A percentile compares a stretch with the other conserved stretches of the same genome.
Conservation (phyloP, 2,888 invertebrate species). For the Polietes domitor region DNA sequence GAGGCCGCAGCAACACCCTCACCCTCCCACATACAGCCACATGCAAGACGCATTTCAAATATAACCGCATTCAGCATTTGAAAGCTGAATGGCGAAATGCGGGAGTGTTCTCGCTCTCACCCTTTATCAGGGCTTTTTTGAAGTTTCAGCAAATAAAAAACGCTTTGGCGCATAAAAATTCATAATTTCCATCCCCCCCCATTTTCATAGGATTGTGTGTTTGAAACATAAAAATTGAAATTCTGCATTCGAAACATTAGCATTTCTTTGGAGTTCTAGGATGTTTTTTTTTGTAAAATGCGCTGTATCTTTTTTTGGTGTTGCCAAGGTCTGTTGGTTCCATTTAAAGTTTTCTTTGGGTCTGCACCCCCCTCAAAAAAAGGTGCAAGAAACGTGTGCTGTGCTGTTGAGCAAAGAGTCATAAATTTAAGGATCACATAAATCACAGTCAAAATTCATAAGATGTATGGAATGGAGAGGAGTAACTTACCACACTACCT, state of each 20-base stretch:
- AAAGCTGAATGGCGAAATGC: not conserved
- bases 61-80: not conserved
- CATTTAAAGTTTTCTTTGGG: conserved; percentile 17
- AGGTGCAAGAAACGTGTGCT: conserved; percentile 48
- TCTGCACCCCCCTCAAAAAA: not conserved
- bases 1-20: not conserved
- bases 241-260: conserved; percentile 56
- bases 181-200: conserved; percentile 7
- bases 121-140: conserved; percentile 39
- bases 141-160: conserved; percentile 57
- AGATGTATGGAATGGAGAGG: conserved; percentile 25
- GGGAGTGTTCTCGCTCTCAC: not conserved
- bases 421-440: conserved; percentile 72
- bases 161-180: conserved; percentile 32
- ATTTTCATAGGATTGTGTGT: not conserved
- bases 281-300: no score
- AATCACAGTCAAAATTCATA: conserved; percentile 66
- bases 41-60: conserved; percentile 11
- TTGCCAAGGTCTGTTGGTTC: not conserved
- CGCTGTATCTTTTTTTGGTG: not conserved
- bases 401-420: conserved; percentile 56
- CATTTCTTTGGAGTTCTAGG: conserved; percentile 27
- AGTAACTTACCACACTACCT: not conserved
- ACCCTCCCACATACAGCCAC: not conserved
- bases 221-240: conserved; percentile 47